Conservation (phyloP, 2,888 invertebrate species). For the Podabrus alpinus region DNA sequence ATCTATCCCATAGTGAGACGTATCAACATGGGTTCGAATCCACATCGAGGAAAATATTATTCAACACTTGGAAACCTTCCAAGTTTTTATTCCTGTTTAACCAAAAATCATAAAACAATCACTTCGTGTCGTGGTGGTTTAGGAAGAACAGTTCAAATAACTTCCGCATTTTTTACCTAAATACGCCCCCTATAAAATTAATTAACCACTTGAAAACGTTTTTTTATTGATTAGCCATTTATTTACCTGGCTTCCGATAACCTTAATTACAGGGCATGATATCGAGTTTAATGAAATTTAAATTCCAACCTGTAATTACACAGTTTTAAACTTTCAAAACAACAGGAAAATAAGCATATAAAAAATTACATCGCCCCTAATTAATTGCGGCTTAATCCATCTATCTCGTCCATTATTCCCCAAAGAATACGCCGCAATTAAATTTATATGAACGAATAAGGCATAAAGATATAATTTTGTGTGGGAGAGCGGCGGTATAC, state of each 20-base stretch:
- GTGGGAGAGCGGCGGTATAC: not conserved
- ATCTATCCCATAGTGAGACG: too few species aligned
- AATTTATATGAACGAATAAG: not conserved
- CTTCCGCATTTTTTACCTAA: not conserved
- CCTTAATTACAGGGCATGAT: not conserved
- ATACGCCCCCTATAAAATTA: not conserved
- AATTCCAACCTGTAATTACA: not conserved
- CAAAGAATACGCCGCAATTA: not conserved
- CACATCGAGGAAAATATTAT: too few species aligned
- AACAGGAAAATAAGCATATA: not conserved
- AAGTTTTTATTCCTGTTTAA: not conserved
- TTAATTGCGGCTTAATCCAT: not conserved
- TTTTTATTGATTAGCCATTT: not conserved
- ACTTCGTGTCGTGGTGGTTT: not conserved
- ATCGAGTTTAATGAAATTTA: not conserved
- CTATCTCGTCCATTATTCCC: not conserved
- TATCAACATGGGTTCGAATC: too few species aligned
- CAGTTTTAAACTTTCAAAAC: not conserved
- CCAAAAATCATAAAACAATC: not conserved
- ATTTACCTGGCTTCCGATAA: not conserved
- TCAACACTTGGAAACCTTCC: too few species aligned
- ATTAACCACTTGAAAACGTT: not conserved
- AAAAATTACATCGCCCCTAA: not conserved
- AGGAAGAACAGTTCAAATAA: not conserved
- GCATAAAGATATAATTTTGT: not conserved